Evolutionary conservation across 1,140 invertebrate species (phyloP), one percentile per base, ranked within the genome.

Genomic region (Goniozus legneri): DNA sequence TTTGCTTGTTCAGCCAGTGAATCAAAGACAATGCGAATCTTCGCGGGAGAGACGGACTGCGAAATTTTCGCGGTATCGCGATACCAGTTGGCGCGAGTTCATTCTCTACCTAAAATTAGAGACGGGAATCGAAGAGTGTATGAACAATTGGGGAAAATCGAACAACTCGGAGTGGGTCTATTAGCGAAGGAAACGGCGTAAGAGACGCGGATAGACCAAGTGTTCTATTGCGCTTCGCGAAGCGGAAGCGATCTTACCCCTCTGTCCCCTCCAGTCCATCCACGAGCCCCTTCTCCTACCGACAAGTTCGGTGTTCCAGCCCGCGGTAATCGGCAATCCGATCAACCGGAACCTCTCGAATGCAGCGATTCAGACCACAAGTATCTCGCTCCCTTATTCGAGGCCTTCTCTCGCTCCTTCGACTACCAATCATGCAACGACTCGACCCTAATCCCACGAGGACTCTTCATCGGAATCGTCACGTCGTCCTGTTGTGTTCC

Each of bases 381-480:
- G 58, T 59, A 59, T 59, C 55, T 48, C 56, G 55, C 44, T n/a
- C n/a, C n/a, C n/a, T n/a, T n/a, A n/a, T n/a, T 12, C 46, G 47
- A 59, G 55, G 54, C 52, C 47, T 44, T 43, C 53, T 43, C 54
- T 57, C 59, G 54, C 63, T 57, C 45, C 54, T 57, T 57, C 57
- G 56, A 61, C 63, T 66, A 61, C 60, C 69, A 69, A 69, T 70
- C 66, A 69, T 69, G 60, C 63, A 60, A 69, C 65, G 62, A 70
- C 55, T 57, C 56, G 56, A 19, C 48, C 54, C 63, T 69, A 66
- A 71, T 71, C 63, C 48, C 55, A 67, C 50, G 59, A 71, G 69
- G 58, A 69, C 66, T 69, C 62, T 67, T 68, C 64, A 45, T 60
- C 55, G 49, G 57, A 53, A 51, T 56, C 49, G 52, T 52, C 49